These are phyloP conservation scores for Trichomycterus rosablanca DNA, from an alignment of 2,113 vertebrate genomes.

Conservation along the genomic window DNA sequence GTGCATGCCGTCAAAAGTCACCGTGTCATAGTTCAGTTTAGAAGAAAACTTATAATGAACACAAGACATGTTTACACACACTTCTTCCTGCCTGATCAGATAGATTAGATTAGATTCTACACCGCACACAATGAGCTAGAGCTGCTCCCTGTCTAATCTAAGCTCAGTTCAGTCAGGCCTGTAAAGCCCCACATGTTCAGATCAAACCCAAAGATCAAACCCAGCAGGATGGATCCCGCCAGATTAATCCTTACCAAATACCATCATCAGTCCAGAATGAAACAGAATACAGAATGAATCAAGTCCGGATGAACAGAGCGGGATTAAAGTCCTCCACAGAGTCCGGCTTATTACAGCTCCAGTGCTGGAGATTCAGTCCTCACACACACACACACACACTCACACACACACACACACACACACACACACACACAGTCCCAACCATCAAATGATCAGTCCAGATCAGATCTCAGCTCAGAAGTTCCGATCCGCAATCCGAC, in stretches of 20 bases:
- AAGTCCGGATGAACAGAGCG: background rate
- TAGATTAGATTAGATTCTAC: conserved; percentile 16
- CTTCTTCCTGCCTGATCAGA: conserved; percentile 15
- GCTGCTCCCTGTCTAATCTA: background rate
- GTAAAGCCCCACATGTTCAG: background rate
- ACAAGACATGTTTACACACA: conserved; percentile 78
- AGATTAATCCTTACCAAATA: background rate
- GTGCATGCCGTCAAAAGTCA: conserved; percentile 88
- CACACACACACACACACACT: no score
- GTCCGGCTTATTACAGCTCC: background rate
- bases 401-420: no score
- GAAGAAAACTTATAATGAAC: conserved; percentile 97
- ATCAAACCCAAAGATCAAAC: background rate
- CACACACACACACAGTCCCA: no score
- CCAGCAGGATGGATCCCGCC: background rate
- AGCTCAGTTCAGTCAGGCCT: background rate
- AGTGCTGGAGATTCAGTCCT: background rate
- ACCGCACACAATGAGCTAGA: conserved; percentile 45
- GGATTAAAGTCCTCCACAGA: background rate
- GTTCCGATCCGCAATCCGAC: background rate
- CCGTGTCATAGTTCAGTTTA: conserved; percentile 93
- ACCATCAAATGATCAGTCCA: conserved; percentile 8
- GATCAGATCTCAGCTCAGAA: background rate
- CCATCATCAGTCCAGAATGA: conserved; percentile 10
- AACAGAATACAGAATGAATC: background rate